These are phyloP conservation scores for Apodemus agrarius DNA, from an alignment of 2,797 vertebrate genomes.

Conservation along the genomic window DNA sequence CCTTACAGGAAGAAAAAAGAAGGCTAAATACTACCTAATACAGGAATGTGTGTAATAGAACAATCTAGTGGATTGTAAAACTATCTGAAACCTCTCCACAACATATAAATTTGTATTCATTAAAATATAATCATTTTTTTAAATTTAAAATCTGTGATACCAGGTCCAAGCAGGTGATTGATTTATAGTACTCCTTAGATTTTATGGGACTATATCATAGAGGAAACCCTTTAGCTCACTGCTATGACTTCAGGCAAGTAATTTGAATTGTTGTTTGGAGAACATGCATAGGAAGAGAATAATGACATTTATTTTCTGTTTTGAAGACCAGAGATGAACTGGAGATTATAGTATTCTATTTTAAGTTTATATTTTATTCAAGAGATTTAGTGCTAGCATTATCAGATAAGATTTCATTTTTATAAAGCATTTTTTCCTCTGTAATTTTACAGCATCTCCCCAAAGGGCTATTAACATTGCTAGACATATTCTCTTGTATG, in stretches of 20 bases:
- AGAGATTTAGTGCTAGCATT: slow-evolving; percentile 57
- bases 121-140: not conserved
- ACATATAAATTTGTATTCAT: not conserved
- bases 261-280: not conserved
- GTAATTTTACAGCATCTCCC: slow-evolving; percentile 65
- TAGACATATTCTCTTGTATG: slow-evolving; percentile 24
- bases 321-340: slow-evolving; percentile 14
- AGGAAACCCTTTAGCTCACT: not conserved
- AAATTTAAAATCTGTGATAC: not conserved
- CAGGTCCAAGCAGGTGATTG: not conserved
- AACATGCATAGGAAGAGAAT: not conserved
- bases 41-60: not conserved
- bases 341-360: slow-evolving; percentile 53
- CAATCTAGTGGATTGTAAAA: not conserved
- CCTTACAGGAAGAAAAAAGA: not conserved
- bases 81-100: not conserved
- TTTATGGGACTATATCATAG: not conserved
- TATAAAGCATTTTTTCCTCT: slow-evolving; percentile 59
- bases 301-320: not conserved
- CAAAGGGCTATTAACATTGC: slow-evolving; percentile 21
- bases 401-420: slow-evolving; percentile 58
- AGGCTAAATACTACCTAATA: not conserved
- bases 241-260: slow-evolving; percentile 6
- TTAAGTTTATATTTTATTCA: slow-evolving; percentile 68
- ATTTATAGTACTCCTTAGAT: not conserved